Percentiles rank a stretch among this genome's conserved stretches.
Evolutionary conservation across 1,140 invertebrate species (phyloP).

Genomic region (Trachelipus rathkii): DNA sequence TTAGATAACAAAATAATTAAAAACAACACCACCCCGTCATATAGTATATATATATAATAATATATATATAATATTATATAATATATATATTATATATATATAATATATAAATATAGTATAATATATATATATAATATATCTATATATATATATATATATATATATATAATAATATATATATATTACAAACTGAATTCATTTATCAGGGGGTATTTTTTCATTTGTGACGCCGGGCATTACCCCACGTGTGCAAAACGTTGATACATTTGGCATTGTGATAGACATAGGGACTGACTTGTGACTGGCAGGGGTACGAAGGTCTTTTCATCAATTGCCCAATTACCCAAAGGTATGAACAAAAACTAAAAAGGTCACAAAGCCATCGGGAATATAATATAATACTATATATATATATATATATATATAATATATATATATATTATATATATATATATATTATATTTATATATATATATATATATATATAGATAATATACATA

Average conservation of each 20-base stretch:
- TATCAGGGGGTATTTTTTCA: too few relatives aligned
- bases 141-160: too few relatives aligned
- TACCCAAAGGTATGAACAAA: background rate
- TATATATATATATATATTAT: constrained; percentile 13
- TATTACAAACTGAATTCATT: too few relatives aligned
- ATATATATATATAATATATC: background rate
- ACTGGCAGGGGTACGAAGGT: background rate
- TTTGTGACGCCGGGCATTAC: background rate
- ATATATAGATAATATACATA: too few relatives aligned
- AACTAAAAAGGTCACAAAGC: background rate
- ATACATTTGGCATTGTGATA: background rate
- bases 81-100: background rate
- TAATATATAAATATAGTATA: background rate
- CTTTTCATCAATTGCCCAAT: background rate
- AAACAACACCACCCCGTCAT: too few relatives aligned
- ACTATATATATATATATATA: background rate
- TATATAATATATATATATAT: constrained; percentile 15
- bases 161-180: too few relatives aligned
- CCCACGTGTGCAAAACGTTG: background rate
- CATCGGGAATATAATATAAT: background rate
- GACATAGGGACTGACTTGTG: background rate
- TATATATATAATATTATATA: constrained; percentile 3
- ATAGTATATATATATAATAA: background rate
- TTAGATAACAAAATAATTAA: too few relatives aligned
- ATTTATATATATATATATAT: background rate